Evolutionary conservation across 2,113 vertebrate species (phyloP), one percentile per base, ranked within the genome.

Genomic region (Epinephelus moara): DNA sequence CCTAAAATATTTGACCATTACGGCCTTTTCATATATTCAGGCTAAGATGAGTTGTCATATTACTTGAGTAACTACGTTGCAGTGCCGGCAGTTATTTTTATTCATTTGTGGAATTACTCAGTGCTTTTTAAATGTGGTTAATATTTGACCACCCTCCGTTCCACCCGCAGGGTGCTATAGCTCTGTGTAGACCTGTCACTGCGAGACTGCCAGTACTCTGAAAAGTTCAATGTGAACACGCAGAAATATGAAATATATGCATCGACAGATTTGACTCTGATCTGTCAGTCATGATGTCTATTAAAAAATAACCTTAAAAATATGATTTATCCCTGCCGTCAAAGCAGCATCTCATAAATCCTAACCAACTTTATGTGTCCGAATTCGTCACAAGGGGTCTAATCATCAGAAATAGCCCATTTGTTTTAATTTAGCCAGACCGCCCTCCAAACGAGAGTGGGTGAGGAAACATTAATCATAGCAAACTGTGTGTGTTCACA

Each of bases 391-490:
- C 68, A 80, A 59, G 40, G 33, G 12, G 55, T 71, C 55, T 68
- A 60, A 73, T 2, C 1, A 77, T 60, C 57, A 50, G 57, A 74
- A 80, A 70, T 66, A 66, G 72, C 45, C 45, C 67, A 75, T 87
- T 77, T 74, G 42, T 87, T 80, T 78, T 80, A 15, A 87, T 85
- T 86, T 68, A 70, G 62, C 19, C 57, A 47, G 47, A 68, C 37
- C 80, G 30, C 33, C 19, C 12, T 55, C 30, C 67, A 53, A 78
- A 75, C 0, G 8, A 78, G 74, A 61, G 50, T 18, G 52, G 62
- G 52, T 56, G 52, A 80, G 56, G 73, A 72, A 76, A 55, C 70
- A 88, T 86, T 82, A 86, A 88, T 88, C 81, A 85, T 53, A 4
- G 14, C 11, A 63, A 63, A 59, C 30, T 59, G 14, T 74, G 13